Evolutionary conservation across 23 tunicate species (phyloP), one percentile per base, ranked within the genome.

Genomic region (Botrylloides violaceus): DNA sequence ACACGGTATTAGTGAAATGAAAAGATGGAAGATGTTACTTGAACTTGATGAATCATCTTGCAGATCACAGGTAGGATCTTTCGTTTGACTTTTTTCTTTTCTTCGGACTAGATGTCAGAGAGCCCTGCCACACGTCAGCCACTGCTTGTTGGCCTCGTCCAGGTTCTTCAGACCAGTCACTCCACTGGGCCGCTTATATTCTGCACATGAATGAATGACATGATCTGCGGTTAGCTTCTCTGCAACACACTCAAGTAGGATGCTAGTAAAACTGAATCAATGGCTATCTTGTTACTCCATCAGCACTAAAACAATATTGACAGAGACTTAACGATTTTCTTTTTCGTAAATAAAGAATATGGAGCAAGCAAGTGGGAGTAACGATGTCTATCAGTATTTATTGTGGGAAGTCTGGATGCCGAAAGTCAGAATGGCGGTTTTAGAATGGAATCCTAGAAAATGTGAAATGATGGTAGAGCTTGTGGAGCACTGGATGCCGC

Each of bases 371-470:
- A 4, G 18, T 3, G 35, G 70, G 34, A 63, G 33, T 23, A 29
- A 32, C 28, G 99, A 87, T 35, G 71, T 82, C 15, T 95, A 82
- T 71, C 92, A 87, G 32, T 82, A 79, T 47, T 33, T 95, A 61
- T 39, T 95, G 70, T 87, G 96, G 96, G 79, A 95, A 2, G 83
- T 75, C 19, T 95, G 99, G 96, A 82, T 95, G 85, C 99, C 99
- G 2, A 66, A 34, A 20, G 73, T 95, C 26, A 75, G 96, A 29
- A 23, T 86, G 15, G 79, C 99, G 29, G 62, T 83, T 28, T 34
- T 66, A 31, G 61, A 72, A 47, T 87, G 99, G 99, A 83, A 95
- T 38, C 86, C 96, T 29, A 78, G 89, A 32, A 63, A 82, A n/a
- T 79, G 85, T 23, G 99, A 87, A 31, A 2, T 57, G 12, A 71